A percentile compares a stretch with the other conserved stretches of the same genome.
These are phyloP conservation scores for Neogale vison DNA, from an alignment of 2,113 vertebrate genomes.

Conservation along the genomic window DNA sequence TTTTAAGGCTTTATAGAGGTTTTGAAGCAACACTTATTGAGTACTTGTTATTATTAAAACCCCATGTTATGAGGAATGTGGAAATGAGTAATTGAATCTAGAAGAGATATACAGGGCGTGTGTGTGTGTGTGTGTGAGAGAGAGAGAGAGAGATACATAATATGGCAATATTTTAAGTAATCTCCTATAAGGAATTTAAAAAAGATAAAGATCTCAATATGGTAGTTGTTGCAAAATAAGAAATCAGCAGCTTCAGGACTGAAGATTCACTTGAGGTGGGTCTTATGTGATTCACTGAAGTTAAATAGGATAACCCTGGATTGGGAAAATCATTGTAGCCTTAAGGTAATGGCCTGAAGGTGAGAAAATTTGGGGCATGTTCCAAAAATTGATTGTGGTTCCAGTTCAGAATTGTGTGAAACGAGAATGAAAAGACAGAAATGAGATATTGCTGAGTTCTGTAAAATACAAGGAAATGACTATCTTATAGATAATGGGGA, in stretches of 20 bases:
- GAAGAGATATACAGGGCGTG: not conserved
- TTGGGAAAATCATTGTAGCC: constrained; percentile 20
- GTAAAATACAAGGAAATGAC: not conserved
- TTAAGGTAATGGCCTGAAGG: not conserved
- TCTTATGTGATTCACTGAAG: not conserved
- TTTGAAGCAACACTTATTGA: not conserved
- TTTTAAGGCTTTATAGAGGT: not conserved
- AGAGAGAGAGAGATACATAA: too few species aligned
- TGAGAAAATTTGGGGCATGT: not conserved
- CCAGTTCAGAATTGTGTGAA: not conserved
- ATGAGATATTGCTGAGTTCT: not conserved
- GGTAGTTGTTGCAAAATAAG: not conserved
- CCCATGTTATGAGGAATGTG: not conserved
- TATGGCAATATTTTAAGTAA: not conserved
- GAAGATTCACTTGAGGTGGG: not conserved
- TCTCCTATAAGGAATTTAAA: not conserved
- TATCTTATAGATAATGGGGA: not conserved
- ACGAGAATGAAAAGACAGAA: not conserved
- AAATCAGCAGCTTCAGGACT: not conserved
- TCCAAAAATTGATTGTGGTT: not conserved
- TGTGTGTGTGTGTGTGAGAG: not conserved
- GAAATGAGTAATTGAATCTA: constrained; percentile 16
- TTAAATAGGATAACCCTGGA: not conserved
- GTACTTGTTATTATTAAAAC: constrained; percentile 1
- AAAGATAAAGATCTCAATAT: not conserved